These are phyloP conservation scores for Thunnus thynnus DNA, from an alignment of 2,113 vertebrate species.

Conservation along the genomic window DNA sequence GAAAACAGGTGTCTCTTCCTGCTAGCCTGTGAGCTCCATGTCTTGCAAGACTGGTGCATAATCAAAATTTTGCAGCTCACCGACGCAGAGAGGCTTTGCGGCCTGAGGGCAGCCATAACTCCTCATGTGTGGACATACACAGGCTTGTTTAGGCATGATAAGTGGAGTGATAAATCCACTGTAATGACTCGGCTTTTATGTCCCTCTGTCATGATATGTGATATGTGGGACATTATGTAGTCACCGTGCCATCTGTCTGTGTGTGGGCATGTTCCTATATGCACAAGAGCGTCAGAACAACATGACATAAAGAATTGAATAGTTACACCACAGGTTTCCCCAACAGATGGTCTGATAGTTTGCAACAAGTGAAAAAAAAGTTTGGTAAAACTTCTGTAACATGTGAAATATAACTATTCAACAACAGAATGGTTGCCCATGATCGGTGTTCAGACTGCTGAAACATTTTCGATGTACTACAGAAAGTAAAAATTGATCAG, in stretches of 20 bases:
- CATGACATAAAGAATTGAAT: neutral
- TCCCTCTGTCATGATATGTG: neutral
- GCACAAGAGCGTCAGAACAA: no score
- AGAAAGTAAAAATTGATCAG: no score
- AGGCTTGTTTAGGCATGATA: conserved; percentile 9
- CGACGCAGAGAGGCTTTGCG: neutral
- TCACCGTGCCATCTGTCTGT: neutral
- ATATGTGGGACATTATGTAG: neutral
- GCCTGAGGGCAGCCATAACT: conserved; percentile 25
- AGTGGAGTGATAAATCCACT: conserved; percentile 12
- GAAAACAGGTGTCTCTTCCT: neutral
- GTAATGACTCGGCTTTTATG: neutral
- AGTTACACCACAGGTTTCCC: neutral
- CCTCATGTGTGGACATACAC: conserved; percentile 13
- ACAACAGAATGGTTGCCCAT: no score
- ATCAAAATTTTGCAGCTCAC: conserved; percentile 11
- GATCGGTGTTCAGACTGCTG: no score
- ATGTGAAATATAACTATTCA: no score
- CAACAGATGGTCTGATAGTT: no score
- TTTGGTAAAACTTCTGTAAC: no score
- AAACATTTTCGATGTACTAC: no score
- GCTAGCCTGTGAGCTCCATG: neutral
- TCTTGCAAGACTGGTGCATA: neutral
- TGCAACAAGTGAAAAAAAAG: no score
- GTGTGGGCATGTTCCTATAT: neutral